Evolutionary conservation across 1,140 invertebrate genomes (phyloP), one percentile per base, ranked within the genome.

Genomic region (Sminthurinus signatus): DNA sequence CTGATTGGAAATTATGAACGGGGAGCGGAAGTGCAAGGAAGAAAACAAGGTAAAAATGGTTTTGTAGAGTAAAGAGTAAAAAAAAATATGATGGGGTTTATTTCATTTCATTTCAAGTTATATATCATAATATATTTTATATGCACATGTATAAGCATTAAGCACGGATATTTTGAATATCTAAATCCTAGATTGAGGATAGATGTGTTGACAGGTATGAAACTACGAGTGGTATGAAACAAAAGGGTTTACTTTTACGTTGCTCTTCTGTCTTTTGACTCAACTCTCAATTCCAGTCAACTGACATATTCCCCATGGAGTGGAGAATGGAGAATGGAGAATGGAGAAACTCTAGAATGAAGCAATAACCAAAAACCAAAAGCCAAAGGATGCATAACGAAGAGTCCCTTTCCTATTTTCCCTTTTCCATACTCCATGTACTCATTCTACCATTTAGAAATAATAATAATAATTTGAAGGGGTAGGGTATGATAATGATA

Each of bases 191-290:
- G n/a, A n/a, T n/a, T n/a, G n/a, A n/a, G n/a, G 58, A n/a, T 27
- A 36, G 48, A 54, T 27, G 36, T 52, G 51, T 19, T 62, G 60
- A 62, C 60, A 62, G 60, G 60, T 62, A 62, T 25, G 48, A 42
- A 62, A 25, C 58, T 44, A 19, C 44, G 25, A n/a, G 58, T 50
- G 25, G 28, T 27, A 46, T 50, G 48, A 62, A 62, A 62, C 60
- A 62, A 62, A 62, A 54, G 60, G 60, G 60, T 62, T 55, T 27
- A 5, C 23, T 60, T 28, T 60, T n/a, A n/a, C n/a, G n/a, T n/a
- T n/a, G n/a, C n/a, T n/a, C n/a, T n/a, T n/a, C n/a, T n/a, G n/a
- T n/a, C n/a, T n/a, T n/a, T n/a, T n/a, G n/a, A n/a, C n/a, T n/a
- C n/a, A n/a, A n/a, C n/a, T n/a, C n/a, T n/a, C n/a, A n/a, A n/a